Base-by-base conservation (phyloP, 2,113 vertebrate genomes). In the Saimiri boliviensis region DNA sequence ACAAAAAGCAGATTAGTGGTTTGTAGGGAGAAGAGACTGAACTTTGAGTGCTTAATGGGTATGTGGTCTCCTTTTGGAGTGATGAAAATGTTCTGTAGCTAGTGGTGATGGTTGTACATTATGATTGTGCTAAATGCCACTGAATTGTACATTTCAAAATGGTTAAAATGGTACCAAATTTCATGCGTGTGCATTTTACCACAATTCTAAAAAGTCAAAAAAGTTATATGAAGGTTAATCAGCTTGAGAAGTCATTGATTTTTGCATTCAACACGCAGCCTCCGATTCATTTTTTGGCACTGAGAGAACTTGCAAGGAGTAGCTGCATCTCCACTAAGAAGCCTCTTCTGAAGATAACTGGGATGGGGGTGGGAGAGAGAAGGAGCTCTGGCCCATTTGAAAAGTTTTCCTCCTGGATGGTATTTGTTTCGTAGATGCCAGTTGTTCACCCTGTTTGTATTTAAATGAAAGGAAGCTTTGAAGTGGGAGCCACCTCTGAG, bases 401-500 rank as follows among this genome's bases (percentile, higher is more conserved):
- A 97, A 93, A 97, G 63, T 86, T 84, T 95, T 42, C 76, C 49
- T 91, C 94, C 87, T 88, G 92, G 87, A 95, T 90, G 90, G 91
- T 97, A 95, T 97, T 98, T 97, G 96, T 96, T 97, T 90, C 70
- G 8, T 86, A 92, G 97, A 98, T 93, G 95, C 97, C 95, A 97
- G 96, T 97, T 94, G 93, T 97, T 98, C 97, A 79, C 97, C 92
- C 96, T 96, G 97, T 97, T 98, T 97, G 93, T 97, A 97, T 97
- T 97, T 97, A 95, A 97, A 97, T 95, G 94, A 97, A 97, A 97
- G 96, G 84, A 96, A 74, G 95, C 97, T 98, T 98, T 98, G 96
- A 98, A 97, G 96, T 97, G 74, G 93, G 91, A 95, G 86, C 97
- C 19, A 80, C 96, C 85, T 91, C 94, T 73, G 79, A 96, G 45